Evolutionary conservation across 1,140 invertebrate genomes (phyloP).

Genomic region (Papilio polytes): DNA sequence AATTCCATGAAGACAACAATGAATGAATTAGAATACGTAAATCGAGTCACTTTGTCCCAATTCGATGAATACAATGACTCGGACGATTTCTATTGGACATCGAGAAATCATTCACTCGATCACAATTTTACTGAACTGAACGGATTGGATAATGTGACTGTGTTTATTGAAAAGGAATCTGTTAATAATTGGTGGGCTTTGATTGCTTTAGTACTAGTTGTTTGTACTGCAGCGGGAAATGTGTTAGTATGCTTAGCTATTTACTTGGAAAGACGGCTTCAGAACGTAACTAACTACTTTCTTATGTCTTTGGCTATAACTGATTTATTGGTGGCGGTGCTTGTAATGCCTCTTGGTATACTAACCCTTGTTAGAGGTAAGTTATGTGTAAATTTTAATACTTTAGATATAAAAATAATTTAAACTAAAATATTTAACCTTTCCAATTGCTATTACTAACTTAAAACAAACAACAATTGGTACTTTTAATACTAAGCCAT

Average conservation of each 20-base stretch:
- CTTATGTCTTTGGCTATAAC: conserved; percentile 97
- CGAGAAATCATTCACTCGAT: conserved; percentile 49
- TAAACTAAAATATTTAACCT: too few relatives aligned
- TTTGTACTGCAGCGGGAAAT: conserved; percentile 96
- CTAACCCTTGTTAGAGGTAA: conserved; percentile 91
- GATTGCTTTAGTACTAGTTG: conserved; percentile 90
- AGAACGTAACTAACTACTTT: conserved; percentile 99
- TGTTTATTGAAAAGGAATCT: conserved; percentile 45
- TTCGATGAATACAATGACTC: conserved; percentile 27
- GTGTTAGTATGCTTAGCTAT: conserved; percentile 97
- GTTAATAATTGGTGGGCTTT: conserved; percentile 87
- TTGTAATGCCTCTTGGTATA: conserved; percentile 96
- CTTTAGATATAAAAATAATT: not conserved
- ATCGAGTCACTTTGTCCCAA: conserved; percentile 44
- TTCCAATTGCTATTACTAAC: too few relatives aligned
- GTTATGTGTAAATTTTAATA: conserved; percentile 47
- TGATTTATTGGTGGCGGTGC: conserved; percentile 95
- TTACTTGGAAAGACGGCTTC: conserved; percentile 92
- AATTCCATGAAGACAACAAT: conserved; percentile 61
- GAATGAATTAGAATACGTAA: conserved; percentile 61
- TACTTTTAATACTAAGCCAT: too few relatives aligned
- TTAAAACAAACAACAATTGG: too few relatives aligned
- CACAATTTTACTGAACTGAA: conserved; percentile 44
- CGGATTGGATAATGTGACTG: conserved; percentile 49
- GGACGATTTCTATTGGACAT: conserved; percentile 47